Evolutionary conservation across 2,797 vertebrate species (phyloP).

Genomic region (Chelidonichthys spinosus): DNA sequence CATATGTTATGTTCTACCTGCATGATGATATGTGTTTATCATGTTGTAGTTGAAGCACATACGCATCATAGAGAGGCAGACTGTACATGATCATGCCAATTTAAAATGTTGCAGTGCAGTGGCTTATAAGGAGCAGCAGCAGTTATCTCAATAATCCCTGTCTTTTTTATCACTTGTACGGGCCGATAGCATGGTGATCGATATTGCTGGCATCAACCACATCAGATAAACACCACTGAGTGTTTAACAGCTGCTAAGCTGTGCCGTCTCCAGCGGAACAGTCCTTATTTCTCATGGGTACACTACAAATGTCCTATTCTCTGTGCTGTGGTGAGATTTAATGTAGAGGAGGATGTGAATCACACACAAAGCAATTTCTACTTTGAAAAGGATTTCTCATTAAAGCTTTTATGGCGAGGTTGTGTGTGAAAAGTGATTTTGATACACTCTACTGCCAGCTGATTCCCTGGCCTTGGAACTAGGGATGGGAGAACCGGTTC

Average conservation of each 20-base stretch:
- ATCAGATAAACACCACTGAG: conserved; percentile 53
- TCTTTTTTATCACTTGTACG: conserved; percentile 33
- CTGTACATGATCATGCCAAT: background rate
- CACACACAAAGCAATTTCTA: conserved; percentile 50
- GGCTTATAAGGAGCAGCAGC: conserved; percentile 22
- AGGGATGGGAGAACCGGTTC: background rate
- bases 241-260: conserved; percentile 52
- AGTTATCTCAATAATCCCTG: conserved; percentile 47
- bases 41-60: background rate
- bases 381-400: conserved; percentile 57
- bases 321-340: conserved; percentile 10
- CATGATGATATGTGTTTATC: background rate
- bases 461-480: conserved; percentile 28
- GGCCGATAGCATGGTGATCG: conserved; percentile 18
- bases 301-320: conserved; percentile 49
- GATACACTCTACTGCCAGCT: conserved; percentile 33
- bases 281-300: conserved; percentile 62
- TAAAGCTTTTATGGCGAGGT: conserved; percentile 60
- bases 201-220: conserved; percentile 47
- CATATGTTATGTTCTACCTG: background rate
- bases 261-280: conserved; percentile 44
- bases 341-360: conserved; percentile 35
- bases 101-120: conserved; percentile 9
- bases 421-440: conserved; percentile 48
- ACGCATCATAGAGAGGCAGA: conserved; percentile 6